phyloP scores from a whole-genome alignment of 2,888 invertebrate species.

The Lasius platythorax region DNA sequence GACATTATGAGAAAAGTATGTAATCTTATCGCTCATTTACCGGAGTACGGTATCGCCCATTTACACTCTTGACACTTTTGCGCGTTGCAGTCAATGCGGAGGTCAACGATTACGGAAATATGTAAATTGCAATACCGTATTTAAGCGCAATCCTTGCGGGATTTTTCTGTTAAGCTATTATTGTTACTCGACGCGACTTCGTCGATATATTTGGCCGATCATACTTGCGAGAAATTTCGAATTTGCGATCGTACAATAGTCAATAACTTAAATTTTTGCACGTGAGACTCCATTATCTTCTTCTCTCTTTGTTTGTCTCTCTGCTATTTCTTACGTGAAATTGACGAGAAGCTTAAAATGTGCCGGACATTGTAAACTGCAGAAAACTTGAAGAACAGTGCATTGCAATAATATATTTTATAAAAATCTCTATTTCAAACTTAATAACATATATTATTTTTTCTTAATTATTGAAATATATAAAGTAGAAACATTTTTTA shows the following conservation, averaged over 20 bases:
- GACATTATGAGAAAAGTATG: slow-evolving; percentile 38
- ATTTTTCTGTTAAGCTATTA: not conserved
- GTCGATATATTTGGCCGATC: not conserved
- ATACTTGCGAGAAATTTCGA: slow-evolving; percentile 28
- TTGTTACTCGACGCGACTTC: not conserved
- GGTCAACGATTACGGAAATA: slow-evolving; percentile 29
- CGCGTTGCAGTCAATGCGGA: slow-evolving; percentile 1
- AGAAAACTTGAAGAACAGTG: not conserved
- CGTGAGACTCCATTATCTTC: not conserved
- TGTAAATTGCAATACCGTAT: slow-evolving; percentile 19
- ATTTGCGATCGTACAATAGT: not conserved
- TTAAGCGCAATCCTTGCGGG: not conserved
- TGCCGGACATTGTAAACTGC: not conserved
- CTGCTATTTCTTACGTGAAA: not conserved
- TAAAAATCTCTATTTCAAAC: no score
- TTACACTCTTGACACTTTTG: not conserved
- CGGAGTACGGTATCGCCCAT: not conserved
- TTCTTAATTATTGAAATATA: not conserved
- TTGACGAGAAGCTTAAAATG: not conserved
- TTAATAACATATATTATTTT: not conserved
- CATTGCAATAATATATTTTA: not conserved
- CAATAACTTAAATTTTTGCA: slow-evolving; percentile 44
- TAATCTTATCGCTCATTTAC: not conserved
- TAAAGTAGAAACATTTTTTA: not conserved
- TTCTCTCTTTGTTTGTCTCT: not conserved